A percentile compares a stretch with the other conserved stretches of the same genome.
Conservation (phyloP, 1,140 invertebrate genomes). For the Caerostris extrusa region DNA sequence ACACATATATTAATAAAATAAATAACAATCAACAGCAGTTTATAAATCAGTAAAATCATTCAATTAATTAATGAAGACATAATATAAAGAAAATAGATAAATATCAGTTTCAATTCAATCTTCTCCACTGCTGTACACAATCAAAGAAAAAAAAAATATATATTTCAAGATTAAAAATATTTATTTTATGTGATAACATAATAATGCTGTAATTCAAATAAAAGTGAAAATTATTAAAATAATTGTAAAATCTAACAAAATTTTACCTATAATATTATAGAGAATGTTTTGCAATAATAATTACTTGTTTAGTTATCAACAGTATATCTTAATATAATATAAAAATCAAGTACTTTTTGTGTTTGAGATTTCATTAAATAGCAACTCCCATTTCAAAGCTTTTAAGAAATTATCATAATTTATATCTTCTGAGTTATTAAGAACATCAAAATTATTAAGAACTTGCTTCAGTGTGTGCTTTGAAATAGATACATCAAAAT, state of each 20-base stretch:
- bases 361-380: neutral
- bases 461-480: neutral
- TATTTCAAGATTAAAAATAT: too few relatives aligned
- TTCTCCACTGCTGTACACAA: too few relatives aligned
- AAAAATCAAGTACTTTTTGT: neutral
- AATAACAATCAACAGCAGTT: too few relatives aligned
- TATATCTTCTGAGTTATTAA: neutral
- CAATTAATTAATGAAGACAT: too few relatives aligned
- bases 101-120: too few relatives aligned
- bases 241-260: neutral
- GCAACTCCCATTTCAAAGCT: neutral
- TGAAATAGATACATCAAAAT: conserved; percentile 13
- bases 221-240: neutral
- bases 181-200: too few relatives aligned
- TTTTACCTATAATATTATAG: neutral
- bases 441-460: neutral
- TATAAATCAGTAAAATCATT: too few relatives aligned
- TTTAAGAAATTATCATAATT: conserved; percentile 6
- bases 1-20: too few relatives aligned
- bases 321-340: neutral
- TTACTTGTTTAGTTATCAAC: neutral
- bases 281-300: neutral
- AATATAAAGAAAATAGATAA: too few relatives aligned
- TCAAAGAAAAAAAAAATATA: too few relatives aligned
- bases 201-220: neutral